Evolutionary conservation across 2,113 vertebrate genomes (phyloP).

Genomic region (Miniopterus natalensis): DNA sequence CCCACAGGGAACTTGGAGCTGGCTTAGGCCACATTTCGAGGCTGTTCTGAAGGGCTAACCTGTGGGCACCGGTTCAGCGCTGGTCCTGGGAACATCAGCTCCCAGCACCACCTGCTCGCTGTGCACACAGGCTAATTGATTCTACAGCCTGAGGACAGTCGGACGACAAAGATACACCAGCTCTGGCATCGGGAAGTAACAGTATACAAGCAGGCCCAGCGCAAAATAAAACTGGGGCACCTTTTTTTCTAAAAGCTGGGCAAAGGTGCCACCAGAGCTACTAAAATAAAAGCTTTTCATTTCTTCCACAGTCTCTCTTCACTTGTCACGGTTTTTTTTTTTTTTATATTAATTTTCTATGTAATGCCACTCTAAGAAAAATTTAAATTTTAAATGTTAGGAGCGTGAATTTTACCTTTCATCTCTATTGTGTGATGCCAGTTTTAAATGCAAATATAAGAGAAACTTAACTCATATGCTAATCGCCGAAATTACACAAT

Average conservation of each 20-base stretch:
- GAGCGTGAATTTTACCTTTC: slow-evolving; percentile 10
- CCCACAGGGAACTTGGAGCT: neutral
- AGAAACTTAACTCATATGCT: neutral
- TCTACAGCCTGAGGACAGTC: neutral
- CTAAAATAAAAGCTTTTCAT: neutral
- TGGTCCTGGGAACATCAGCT: neutral
- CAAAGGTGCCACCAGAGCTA: neutral
- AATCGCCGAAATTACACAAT: slow-evolving; percentile 36
- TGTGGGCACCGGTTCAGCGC: neutral
- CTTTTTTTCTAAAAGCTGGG: neutral
- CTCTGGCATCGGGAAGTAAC: neutral
- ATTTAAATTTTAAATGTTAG: slow-evolving; percentile 37
- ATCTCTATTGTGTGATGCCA: neutral
- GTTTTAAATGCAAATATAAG: slow-evolving; percentile 59
- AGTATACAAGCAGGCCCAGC: neutral
- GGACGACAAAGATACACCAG: neutral
- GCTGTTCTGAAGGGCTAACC: too few species aligned
- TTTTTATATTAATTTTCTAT: neutral
- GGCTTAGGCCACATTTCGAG: neutral
- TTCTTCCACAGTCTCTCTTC: slow-evolving; percentile 12
- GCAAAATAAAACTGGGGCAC: neutral
- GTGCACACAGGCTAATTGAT: too few species aligned
- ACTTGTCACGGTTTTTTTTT: neutral
- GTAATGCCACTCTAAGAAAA: slow-evolving; percentile 46
- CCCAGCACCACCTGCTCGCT: neutral